These are phyloP conservation scores for Syrrhaptes paradoxus DNA, from an alignment of 2,113 vertebrate genomes.

Conservation along the genomic window DNA sequence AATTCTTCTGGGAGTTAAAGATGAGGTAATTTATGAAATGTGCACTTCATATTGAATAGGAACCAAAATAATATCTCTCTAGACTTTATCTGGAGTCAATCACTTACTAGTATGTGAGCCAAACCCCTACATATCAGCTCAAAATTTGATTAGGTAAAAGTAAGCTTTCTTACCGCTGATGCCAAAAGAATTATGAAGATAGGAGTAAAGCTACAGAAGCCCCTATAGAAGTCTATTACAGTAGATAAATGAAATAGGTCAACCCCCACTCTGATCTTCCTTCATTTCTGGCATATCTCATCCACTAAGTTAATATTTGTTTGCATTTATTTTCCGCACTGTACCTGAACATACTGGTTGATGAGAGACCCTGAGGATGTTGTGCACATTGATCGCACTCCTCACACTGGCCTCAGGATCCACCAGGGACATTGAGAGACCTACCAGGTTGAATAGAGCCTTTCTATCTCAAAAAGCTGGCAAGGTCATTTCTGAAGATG, in stretches of 20 bases:
- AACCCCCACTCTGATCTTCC: not conserved
- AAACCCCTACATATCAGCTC: not conserved
- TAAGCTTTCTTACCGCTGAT: not conserved
- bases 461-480: not conserved
- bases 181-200: not conserved
- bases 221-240: not conserved
- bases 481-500: not conserved
- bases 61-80: not conserved
- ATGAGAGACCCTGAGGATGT: not conserved
- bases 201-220: not conserved
- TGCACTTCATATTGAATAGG: not conserved
- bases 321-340: accelerated
- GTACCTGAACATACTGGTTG: accelerated
- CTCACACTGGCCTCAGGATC: not conserved
- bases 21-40: not conserved
- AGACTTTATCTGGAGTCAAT: not conserved
- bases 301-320: not conserved
- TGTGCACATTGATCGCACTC: accelerated
- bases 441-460: not conserved
- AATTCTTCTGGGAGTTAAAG: not conserved
- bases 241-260: not conserved
- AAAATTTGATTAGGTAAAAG: not conserved
- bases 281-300: not conserved
- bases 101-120: not conserved
- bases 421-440: not conserved